Evolutionary conservation across 2,113 vertebrate genomes (phyloP).

Genomic region (Morone chrysops): DNA sequence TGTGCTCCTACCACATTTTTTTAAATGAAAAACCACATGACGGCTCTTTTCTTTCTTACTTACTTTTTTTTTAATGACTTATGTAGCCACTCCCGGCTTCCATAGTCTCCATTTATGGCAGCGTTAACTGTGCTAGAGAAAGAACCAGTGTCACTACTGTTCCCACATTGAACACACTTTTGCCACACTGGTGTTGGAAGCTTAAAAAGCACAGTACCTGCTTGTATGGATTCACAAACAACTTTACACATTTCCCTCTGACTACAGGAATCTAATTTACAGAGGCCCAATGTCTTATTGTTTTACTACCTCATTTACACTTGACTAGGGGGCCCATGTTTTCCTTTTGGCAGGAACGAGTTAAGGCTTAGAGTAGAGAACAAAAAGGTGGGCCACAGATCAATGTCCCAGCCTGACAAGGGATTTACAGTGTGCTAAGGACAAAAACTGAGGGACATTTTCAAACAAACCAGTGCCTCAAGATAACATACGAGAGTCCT

Average conservation of each 20-base stretch:
- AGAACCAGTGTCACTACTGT: too few relatives aligned
- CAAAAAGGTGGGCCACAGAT: conserved; percentile 7
- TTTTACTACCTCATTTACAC: conserved; percentile 43
- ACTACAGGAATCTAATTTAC: conserved; percentile 8
- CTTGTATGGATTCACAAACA: not conserved
- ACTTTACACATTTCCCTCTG: not conserved
- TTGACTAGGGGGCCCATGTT: conserved; percentile 1
- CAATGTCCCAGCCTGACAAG: not conserved
- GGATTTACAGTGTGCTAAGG: not conserved
- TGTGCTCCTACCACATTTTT: not conserved
- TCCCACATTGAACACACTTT: not conserved
- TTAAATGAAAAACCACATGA: not conserved
- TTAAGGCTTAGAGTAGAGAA: not conserved
- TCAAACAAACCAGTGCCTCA: not conserved
- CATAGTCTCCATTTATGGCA: not conserved
- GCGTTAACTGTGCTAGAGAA: not conserved
- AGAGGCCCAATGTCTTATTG: conserved; percentile 10
- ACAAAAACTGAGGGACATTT: not conserved
- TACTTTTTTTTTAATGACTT: too few relatives aligned
- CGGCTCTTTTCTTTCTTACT: not conserved
- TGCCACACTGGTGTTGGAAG: not conserved
- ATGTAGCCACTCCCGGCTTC: not conserved
- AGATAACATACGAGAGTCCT: not conserved
- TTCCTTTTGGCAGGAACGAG: not conserved
- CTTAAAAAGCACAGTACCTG: not conserved